Conservation (phyloP, 2,888 invertebrate genomes). For the Andrena flavipes region DNA sequence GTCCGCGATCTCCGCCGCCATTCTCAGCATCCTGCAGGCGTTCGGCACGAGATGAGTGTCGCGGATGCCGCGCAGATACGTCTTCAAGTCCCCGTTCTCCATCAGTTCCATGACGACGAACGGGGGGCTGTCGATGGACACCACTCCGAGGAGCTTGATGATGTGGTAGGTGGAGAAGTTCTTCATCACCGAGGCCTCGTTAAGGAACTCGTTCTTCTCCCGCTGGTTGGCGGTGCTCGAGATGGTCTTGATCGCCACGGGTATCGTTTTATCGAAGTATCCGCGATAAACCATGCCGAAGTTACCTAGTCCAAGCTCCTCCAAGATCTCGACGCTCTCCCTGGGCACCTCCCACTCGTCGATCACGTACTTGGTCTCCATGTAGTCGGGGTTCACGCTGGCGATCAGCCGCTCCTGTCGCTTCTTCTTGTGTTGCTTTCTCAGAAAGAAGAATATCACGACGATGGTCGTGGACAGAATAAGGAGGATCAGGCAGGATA, state of each 20-base stretch:
- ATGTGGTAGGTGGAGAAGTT: conserved; percentile 89
- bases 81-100: conserved; percentile 90
- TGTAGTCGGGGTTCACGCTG: conserved; percentile 89
- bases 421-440: conserved; percentile 76
- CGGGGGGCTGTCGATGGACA: conserved; percentile 89
- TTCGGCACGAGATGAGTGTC: conserved; percentile 83
- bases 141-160: conserved; percentile 90
- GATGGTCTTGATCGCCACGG: conserved; percentile 89
- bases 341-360: conserved; percentile 91
- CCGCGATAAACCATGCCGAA: conserved; percentile 92
- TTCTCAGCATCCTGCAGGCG: conserved; percentile 85
- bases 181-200: conserved; percentile 92
- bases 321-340: conserved; percentile 86
- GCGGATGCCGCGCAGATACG: conserved; percentile 87
- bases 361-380: conserved; percentile 86
- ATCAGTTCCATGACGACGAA: conserved; percentile 93
- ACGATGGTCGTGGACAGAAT: conserved; percentile 60
- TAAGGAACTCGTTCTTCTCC: conserved; percentile 88
- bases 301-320: conserved; percentile 89
- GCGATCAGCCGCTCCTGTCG: conserved; percentile 85
- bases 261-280: conserved; percentile 81
- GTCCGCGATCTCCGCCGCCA: conserved; percentile 91
- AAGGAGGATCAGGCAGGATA: conserved; percentile 69
- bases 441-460: conserved; percentile 76
- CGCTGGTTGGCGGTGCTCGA: conserved; percentile 86